Evolutionary conservation across 2,113 vertebrate species (phyloP).

Genomic region (Recurvirostra avosetta): DNA sequence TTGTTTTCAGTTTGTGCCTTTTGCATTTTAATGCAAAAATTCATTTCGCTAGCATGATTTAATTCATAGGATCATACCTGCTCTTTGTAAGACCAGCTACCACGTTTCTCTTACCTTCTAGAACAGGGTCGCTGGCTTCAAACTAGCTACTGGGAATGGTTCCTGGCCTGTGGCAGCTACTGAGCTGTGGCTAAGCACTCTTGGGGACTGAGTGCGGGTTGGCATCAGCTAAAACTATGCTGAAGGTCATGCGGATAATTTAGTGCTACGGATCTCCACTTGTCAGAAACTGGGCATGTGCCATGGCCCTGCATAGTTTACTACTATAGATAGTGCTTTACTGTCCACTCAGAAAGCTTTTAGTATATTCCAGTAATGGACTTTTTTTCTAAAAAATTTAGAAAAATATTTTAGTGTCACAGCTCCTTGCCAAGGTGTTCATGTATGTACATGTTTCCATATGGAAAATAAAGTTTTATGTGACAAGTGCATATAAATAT

Average conservation of each 20-base stretch:
- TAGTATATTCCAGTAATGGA: background rate
- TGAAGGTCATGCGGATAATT: background rate
- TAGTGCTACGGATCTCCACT: background rate
- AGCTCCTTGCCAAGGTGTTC: background rate
- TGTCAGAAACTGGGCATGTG: background rate
- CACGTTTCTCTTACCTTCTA: fast-evolving
- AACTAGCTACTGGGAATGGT: background rate
- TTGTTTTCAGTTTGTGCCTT: background rate
- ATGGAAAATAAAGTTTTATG: background rate
- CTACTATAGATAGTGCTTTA: background rate
- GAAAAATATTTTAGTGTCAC: background rate
- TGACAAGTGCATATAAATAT: background rate
- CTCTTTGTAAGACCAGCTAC: background rate
- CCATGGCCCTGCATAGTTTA: background rate
- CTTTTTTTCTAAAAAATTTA: background rate
- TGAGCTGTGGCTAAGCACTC: background rate
- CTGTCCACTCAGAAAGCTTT: background rate
- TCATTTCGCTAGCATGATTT: background rate
- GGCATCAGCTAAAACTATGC: background rate
- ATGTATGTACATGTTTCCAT: background rate
- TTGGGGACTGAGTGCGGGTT: background rate
- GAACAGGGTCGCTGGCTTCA: background rate
- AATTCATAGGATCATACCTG: background rate
- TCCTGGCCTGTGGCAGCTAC: background rate
- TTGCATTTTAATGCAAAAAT: background rate